These are phyloP conservation scores for Tortrix viridana DNA, from an alignment of 2,888 invertebrate genomes.

Conservation along the genomic window DNA sequence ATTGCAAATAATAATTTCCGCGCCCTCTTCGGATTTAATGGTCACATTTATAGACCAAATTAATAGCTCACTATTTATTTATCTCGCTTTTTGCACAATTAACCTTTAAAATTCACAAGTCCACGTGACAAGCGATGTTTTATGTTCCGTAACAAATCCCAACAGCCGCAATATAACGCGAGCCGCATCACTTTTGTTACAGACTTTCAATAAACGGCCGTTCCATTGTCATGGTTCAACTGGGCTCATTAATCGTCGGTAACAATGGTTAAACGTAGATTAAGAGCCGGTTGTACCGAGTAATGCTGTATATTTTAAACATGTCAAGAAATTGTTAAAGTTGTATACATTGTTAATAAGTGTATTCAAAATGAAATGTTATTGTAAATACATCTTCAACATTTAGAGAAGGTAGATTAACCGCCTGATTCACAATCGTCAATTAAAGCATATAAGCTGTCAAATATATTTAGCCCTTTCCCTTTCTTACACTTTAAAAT, in stretches of 20 bases:
- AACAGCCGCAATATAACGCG: slow-evolving; percentile 41
- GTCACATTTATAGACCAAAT: neutral
- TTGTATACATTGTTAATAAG: too few relatives aligned
- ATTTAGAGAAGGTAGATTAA: too few relatives aligned
- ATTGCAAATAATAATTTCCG: too few relatives aligned
- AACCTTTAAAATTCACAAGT: slow-evolving; percentile 18
- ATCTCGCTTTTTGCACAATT: slow-evolving; percentile 16
- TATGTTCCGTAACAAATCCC: slow-evolving; percentile 39
- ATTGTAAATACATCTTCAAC: too few relatives aligned
- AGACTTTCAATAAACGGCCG: slow-evolving; percentile 42
- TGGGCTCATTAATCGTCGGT: slow-evolving; percentile 44
- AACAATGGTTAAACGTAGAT: slow-evolving; percentile 33
- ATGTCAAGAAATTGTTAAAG: neutral
- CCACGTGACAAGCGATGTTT: slow-evolving; percentile 36
- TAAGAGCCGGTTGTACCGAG: slow-evolving; percentile 19
- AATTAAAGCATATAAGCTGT: too few relatives aligned
- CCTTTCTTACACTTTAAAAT: too few relatives aligned
- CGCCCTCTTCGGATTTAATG: too few relatives aligned
- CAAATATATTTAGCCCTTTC: too few relatives aligned
- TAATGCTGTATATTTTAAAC: slow-evolving; percentile 25
- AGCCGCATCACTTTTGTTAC: slow-evolving; percentile 44
- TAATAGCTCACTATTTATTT: neutral
- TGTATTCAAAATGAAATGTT: too few relatives aligned
- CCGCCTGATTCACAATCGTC: too few relatives aligned
- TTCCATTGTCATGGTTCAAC: slow-evolving; percentile 43